Evolutionary conservation across 2,797 vertebrate species (phyloP).

Genomic region (Pipistrellus nathusii): DNA sequence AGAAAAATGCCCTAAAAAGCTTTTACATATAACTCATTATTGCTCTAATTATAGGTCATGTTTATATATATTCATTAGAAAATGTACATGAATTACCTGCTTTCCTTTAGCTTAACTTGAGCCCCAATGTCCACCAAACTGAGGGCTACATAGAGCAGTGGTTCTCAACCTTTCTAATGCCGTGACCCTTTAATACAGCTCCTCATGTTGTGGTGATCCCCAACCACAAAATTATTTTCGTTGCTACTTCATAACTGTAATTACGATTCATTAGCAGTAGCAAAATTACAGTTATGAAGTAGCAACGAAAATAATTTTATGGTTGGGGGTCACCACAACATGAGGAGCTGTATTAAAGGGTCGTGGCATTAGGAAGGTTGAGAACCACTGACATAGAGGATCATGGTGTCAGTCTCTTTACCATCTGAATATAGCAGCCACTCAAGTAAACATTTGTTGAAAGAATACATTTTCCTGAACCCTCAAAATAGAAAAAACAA

Average conservation of each 20-base stretch:
- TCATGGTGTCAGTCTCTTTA: background rate
- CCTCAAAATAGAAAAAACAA: background rate
- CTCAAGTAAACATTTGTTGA: constrained; percentile 19
- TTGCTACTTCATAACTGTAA: too few species aligned
- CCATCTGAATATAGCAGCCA: background rate
- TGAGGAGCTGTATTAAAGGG: too few species aligned
- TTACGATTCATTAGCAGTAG: too few species aligned
- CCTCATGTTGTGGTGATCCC: too few species aligned
- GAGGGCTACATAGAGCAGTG: background rate
- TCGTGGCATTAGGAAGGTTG: too few species aligned
- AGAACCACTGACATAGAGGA: background rate
- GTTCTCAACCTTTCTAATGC: too few species aligned
- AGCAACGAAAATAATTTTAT: too few species aligned
- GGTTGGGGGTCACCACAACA: too few species aligned
- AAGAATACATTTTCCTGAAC: constrained; percentile 16
- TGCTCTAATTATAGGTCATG: constrained; percentile 4
- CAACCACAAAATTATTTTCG: too few species aligned
- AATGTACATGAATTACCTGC: background rate
- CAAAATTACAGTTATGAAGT: too few species aligned
- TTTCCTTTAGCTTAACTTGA: background rate
- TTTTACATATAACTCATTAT: constrained; percentile 50
- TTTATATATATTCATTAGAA: constrained; percentile 8
- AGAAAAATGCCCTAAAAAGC: background rate
- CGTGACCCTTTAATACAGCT: too few species aligned
- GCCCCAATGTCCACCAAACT: background rate